These are phyloP conservation scores for Harmothoe impar DNA, from an alignment of 2,888 invertebrate genomes.

Conservation along the genomic window DNA sequence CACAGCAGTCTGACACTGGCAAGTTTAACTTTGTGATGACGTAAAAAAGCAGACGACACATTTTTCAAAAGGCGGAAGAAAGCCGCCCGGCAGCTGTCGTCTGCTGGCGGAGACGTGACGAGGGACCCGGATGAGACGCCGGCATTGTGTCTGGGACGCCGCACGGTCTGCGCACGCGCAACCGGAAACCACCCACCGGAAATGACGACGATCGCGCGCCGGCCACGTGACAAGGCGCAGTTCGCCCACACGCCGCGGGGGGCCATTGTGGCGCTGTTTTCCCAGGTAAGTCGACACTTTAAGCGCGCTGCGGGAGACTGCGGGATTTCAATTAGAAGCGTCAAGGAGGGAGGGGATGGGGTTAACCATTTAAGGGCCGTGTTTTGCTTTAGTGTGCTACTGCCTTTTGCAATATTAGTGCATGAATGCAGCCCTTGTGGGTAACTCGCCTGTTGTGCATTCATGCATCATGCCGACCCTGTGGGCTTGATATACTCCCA, in stretches of 20 bases:
- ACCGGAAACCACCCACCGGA: not conserved
- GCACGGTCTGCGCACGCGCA: not conserved
- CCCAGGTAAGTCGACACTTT: conserved; percentile 45
- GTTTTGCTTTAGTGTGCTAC: not conserved
- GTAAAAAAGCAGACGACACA: too few relatives aligned
- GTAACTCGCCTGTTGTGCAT: too few relatives aligned
- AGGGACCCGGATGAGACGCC: too few relatives aligned
- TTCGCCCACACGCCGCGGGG: not conserved
- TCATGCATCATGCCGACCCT: too few relatives aligned
- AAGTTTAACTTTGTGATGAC: too few relatives aligned
- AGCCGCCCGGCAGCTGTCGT: too few relatives aligned
- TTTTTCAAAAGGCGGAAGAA: too few relatives aligned
- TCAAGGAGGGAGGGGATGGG: not conserved
- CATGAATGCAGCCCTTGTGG: too few relatives aligned
- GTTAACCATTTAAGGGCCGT: not conserved
- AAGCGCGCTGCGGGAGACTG: not conserved
- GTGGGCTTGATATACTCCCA: too few relatives aligned
- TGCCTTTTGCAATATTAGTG: not conserved
- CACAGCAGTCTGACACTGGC: too few relatives aligned
- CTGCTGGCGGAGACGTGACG: too few relatives aligned
- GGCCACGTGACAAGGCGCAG: not conserved
- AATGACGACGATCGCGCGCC: not conserved
- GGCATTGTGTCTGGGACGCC: too few relatives aligned
- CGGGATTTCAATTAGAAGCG: not conserved
- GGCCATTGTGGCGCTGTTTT: conserved; percentile 25